Conservation (phyloP, 2,113 vertebrate genomes). For the Cettia cetti region DNA sequence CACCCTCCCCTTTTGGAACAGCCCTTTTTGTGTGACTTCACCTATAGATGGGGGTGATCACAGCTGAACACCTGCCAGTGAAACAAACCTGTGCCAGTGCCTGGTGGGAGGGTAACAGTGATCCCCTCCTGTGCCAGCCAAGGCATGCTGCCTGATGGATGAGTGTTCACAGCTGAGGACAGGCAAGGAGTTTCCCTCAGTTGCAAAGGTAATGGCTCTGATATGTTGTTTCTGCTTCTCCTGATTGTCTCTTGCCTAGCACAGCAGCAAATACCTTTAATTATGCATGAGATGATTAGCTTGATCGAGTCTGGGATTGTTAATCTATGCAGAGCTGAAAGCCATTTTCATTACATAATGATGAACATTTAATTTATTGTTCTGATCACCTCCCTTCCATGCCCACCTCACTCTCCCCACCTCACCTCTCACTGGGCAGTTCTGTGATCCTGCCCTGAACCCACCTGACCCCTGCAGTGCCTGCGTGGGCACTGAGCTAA, state of each 20-base stretch:
- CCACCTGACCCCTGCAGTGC: accelerated
- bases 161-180: not conserved
- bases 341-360: not conserved
- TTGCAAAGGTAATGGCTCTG: not conserved
- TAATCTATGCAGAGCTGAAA: slow-evolving; percentile 28
- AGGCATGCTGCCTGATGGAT: not conserved
- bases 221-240: slow-evolving; percentile 19
- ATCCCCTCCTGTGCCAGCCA: not conserved
- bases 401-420: not conserved
- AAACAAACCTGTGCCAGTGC: not conserved
- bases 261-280: slow-evolving; percentile 26
- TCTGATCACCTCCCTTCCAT: not conserved
- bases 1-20: not conserved
- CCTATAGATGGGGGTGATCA: not conserved
- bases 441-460: not conserved
- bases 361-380: not conserved
- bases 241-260: slow-evolving; percentile 16
- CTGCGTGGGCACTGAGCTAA: not conserved
- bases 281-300: slow-evolving; percentile 57
- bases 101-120: not conserved
- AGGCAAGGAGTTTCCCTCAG: not conserved
- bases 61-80: not conserved
- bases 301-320: slow-evolving; percentile 19
- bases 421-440: not conserved
- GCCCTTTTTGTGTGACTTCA: not conserved